Evolutionary conservation across 2,888 invertebrate species (phyloP).

Genomic region (Punctoribates punctum): DNA sequence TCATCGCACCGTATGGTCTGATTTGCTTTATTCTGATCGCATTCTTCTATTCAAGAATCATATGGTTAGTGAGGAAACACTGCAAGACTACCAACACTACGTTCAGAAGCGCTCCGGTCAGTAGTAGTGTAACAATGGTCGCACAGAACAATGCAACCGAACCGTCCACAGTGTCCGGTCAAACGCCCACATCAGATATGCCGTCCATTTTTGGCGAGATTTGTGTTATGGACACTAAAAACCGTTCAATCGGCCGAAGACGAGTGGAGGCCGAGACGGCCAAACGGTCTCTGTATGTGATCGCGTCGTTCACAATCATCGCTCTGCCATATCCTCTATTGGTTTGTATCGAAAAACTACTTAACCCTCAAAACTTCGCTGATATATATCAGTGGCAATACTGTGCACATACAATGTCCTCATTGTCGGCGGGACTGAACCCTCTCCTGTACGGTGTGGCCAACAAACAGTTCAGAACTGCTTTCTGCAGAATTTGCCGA

Average conservation of each 20-base stretch:
- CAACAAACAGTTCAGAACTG: slow-evolving; percentile 43
- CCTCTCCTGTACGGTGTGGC: slow-evolving; percentile 43
- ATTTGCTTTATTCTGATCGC: slow-evolving; percentile 38
- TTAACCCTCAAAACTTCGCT: not conserved
- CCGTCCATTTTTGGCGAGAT: slow-evolving; percentile 41
- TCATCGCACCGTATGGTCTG: slow-evolving; percentile 41
- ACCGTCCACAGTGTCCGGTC: not conserved
- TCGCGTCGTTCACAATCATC: slow-evolving; percentile 33
- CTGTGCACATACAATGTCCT: slow-evolving; percentile 36
- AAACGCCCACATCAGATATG: slow-evolving; percentile 24
- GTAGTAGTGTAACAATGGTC: not conserved
- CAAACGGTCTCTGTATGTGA: slow-evolving; percentile 39
- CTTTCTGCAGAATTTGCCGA: slow-evolving; percentile 33
- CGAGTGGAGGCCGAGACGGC: slow-evolving; percentile 40
- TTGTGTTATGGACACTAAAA: slow-evolving; percentile 39
- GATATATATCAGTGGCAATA: slow-evolving; percentile 37
- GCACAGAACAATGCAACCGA: not conserved
- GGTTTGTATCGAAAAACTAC: slow-evolving; percentile 30
- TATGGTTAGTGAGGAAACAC: slow-evolving; percentile 39
- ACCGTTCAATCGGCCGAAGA: slow-evolving; percentile 37
- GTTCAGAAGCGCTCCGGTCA: not conserved
- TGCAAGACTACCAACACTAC: slow-evolving; percentile 37
- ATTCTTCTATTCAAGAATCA: slow-evolving; percentile 38
- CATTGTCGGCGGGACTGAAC: slow-evolving; percentile 39
- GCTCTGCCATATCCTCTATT: slow-evolving; percentile 38